These are phyloP conservation scores for Drosophila greeni DNA, from an alignment of 2,888 invertebrate species.

Conservation along the genomic window DNA sequence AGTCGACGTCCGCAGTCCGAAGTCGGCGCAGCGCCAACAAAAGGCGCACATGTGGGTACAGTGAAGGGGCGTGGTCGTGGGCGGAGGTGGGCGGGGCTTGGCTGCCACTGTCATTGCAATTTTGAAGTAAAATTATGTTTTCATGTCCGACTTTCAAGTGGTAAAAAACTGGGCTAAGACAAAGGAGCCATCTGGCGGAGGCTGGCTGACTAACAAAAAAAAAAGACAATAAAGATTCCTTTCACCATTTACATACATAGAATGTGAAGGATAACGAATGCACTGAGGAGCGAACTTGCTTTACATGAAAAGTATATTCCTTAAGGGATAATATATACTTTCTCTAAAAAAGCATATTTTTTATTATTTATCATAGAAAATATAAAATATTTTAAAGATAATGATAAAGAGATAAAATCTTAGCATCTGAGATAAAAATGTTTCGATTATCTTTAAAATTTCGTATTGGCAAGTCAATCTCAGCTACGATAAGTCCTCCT, in stretches of 20 bases:
- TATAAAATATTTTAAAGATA: neutral
- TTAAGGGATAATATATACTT: too few relatives aligned
- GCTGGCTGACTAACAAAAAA: constrained; percentile 34
- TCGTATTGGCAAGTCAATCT: neutral
- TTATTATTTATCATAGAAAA: neutral
- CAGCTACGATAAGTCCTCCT: neutral
- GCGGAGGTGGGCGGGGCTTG: constrained; percentile 29
- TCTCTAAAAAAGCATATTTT: neutral
- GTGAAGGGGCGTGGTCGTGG: constrained; percentile 34
- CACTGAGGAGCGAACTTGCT: neutral
- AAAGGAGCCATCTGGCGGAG: constrained; percentile 56
- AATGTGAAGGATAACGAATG: constrained; percentile 15
- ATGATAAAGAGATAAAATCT: too few relatives aligned
- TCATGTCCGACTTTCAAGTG: constrained; percentile 68
- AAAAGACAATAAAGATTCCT: constrained; percentile 11
- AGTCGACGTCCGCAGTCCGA: constrained; percentile 29
- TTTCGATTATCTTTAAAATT: neutral
- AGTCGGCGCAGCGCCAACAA: constrained; percentile 49
- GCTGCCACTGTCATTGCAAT: constrained; percentile 69
- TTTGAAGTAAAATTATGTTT: constrained; percentile 73
- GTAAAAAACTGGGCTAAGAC: constrained; percentile 53
- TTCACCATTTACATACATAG: constrained; percentile 28
- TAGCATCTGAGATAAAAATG: neutral
- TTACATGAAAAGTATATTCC: neutral
- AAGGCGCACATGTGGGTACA: constrained; percentile 45